Evolutionary conservation across 2,888 invertebrate genomes (phyloP), one percentile per base, ranked within the genome.

Genomic region (Myopa tessellatipennis): DNA sequence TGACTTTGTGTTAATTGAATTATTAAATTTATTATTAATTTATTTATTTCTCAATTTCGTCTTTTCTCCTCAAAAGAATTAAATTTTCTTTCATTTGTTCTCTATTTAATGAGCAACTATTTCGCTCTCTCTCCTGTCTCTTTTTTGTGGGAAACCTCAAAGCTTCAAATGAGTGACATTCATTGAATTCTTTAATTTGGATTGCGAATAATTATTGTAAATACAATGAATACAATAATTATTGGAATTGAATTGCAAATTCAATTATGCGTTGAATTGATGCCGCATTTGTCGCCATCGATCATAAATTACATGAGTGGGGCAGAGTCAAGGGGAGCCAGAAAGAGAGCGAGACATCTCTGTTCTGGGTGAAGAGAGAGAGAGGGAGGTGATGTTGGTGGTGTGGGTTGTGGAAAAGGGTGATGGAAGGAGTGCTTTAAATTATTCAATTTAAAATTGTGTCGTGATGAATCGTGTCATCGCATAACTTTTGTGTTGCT

Each of bases 191-290:
- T 68, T 18, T 68, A 18, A n/a, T 45, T 68, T 50, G 45, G 45
- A 45, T 45, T 8, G 36, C n/a, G 12, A 45, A 68, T 68, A 68
- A 45, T 40, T 50, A 45, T 68, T 50, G 45, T 50, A 68, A 45
- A 45, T 45, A 45, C 45, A 45, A 45, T 45, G 10, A 55, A 45
- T 45, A 45, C 45, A 45, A 45, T 45, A 55, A 55, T 55, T n/a
- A 70, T 70, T 70, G 73, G 26, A 73, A 65, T 34, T 73, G 61
- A 73, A 73, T 73, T 73, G 61, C 60, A 61, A 72, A 73, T 61
- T 73, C 45, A 73, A 73, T 73, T 73, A 60, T 38, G 61, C 45
- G 16, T 16, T 36, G 52, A 26, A 71, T 60, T 34, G 58, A 73
- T 45, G 73, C 73, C 61, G 40, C 60, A 72, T 58, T 40, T 18